phyloP scores from a whole-genome alignment of 92 coral and sea anemone genomes.

The Zoanthus solanderi region DNA sequence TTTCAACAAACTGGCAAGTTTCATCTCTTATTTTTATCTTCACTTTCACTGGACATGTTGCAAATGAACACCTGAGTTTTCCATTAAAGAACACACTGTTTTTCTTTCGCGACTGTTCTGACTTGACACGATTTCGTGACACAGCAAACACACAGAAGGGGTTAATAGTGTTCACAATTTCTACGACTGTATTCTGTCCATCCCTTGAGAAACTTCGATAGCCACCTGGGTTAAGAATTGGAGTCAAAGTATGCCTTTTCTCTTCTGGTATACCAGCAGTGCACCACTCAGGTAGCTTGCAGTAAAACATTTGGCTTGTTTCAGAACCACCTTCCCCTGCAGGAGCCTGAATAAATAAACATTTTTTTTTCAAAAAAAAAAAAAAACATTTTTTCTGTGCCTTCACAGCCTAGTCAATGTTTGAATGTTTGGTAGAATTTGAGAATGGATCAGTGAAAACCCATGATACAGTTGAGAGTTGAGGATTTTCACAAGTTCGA shows the following conservation, averaged over 20 bases:
- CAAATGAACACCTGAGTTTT: neutral
- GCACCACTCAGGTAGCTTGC: neutral
- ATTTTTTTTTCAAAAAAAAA: neutral
- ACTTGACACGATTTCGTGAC: neutral
- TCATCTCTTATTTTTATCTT: neutral
- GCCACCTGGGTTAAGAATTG: neutral
- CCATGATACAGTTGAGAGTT: no score
- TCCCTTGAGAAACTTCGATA: neutral
- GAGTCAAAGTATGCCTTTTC: neutral
- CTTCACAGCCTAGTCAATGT: no score
- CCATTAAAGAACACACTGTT: neutral
- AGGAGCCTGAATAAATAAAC: neutral
- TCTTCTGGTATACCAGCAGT: neutral
- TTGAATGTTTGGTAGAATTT: no score
- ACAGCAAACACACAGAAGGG: slow-evolving; percentile 3
- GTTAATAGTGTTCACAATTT: neutral
- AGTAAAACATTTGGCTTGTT: neutral
- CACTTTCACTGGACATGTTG: neutral
- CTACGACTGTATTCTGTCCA: neutral
- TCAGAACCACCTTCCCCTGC: neutral
- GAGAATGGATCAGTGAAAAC: no score
- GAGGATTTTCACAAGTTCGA: no score
- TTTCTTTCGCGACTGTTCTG: neutral
- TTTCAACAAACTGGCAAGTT: neutral
- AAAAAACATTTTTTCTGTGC: neutral